A percentile compares a stretch with the other conserved stretches of the same genome.
These are phyloP conservation scores for Nestor notabilis DNA, from an alignment of 2,113 vertebrate species.

Conservation along the genomic window DNA sequence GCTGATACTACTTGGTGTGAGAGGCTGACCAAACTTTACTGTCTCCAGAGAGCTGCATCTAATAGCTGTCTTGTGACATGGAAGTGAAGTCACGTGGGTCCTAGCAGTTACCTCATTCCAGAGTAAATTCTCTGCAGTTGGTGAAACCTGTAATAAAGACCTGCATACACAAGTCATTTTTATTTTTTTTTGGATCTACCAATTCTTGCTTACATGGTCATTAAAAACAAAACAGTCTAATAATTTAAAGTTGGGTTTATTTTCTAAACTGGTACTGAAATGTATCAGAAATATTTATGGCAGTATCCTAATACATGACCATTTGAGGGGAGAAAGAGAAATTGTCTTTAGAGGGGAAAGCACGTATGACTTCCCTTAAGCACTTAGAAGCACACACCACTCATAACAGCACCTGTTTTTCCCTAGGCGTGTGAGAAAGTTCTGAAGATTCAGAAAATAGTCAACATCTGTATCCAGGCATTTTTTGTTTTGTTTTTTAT, in stretches of 20 bases:
- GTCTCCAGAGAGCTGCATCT: background rate
- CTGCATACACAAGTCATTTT: background rate
- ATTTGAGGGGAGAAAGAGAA: background rate
- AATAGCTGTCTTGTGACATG: background rate
- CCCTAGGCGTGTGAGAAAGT: conserved; percentile 8
- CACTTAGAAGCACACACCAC: background rate
- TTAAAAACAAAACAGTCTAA: background rate
- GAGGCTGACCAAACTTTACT: background rate
- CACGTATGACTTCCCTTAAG: background rate
- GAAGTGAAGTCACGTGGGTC: background rate
- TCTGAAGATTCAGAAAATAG: background rate
- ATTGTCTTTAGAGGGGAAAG: background rate
- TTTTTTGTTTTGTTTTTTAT: background rate
- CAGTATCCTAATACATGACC: background rate
- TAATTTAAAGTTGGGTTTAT: background rate
- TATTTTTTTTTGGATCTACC: background rate
- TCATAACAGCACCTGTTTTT: conserved; percentile 43
- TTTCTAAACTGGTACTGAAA: background rate
- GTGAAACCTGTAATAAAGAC: background rate
- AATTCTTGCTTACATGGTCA: background rate
- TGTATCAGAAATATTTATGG: background rate
- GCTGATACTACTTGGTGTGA: background rate
- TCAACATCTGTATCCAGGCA: conserved; percentile 3
- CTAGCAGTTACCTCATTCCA: background rate
- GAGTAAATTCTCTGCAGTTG: background rate